A percentile compares a stretch with the other conserved stretches of the same genome.
Evolutionary conservation across 2,888 invertebrate genomes (phyloP).

Genomic region (Troilus luridus): DNA sequence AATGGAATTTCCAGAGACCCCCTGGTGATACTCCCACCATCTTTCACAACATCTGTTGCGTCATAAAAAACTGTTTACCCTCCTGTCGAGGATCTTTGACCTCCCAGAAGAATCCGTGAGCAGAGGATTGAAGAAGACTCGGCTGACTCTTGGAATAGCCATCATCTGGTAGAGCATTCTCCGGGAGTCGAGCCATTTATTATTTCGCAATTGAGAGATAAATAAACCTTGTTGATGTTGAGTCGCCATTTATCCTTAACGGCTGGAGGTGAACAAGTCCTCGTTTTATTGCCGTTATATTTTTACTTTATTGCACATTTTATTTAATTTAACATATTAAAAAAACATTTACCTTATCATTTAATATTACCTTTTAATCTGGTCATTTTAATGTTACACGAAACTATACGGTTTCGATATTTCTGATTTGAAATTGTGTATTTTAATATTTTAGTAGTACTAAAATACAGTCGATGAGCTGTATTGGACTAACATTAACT

Average conservation of each 20-base stretch:
- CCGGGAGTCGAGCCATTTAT: neutral
- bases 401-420: too few species aligned
- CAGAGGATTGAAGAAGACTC: neutral
- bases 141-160: neutral
- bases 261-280: too few species aligned
- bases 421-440: too few species aligned
- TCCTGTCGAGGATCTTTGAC: neutral
- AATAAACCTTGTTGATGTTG: neutral
- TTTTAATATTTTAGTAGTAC: too few species aligned
- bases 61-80: neutral
- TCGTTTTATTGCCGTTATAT: too few species aligned
- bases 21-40: neutral
- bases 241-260: neutral
- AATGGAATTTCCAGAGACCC: neutral
- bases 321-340: too few species aligned
- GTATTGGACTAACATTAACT: too few species aligned
- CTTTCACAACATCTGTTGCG: slow-evolving; percentile 22
- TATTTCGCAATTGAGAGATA: neutral
- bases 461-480: too few species aligned
- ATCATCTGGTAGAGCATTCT: neutral
- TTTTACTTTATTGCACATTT: too few species aligned
- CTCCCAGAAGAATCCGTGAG: slow-evolving; percentile 6
- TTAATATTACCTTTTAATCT: too few species aligned
- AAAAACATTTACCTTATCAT: too few species aligned
- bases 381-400: too few species aligned